These are phyloP conservation scores for Leptinotarsa lineolata DNA, from an alignment of 1,140 invertebrate genomes.

Conservation along the genomic window DNA sequence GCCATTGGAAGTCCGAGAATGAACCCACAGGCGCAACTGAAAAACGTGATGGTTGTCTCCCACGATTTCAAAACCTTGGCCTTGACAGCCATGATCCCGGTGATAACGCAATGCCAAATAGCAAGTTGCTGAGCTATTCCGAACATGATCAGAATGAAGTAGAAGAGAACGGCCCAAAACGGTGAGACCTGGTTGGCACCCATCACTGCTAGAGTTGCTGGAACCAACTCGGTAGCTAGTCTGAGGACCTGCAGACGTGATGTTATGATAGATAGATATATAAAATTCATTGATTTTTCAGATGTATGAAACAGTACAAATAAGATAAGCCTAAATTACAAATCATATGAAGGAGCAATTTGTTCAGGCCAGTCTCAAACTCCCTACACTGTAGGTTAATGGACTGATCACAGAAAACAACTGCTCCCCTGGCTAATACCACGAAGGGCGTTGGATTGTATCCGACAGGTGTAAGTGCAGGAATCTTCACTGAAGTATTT, in stretches of 20 bases:
- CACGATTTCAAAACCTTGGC: constrained; percentile 71
- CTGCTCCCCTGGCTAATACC: too few species aligned
- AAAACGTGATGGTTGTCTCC: constrained; percentile 85
- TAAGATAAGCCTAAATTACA: too few species aligned
- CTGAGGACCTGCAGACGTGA: constrained; percentile 66
- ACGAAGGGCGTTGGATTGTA: too few species aligned
- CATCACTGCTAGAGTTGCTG: constrained; percentile 76
- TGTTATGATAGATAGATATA: too few species aligned
- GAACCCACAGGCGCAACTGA: constrained; percentile 81
- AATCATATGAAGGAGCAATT: too few species aligned
- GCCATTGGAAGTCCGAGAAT: constrained; percentile 85
- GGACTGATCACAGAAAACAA: too few species aligned
- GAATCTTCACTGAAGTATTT: too few species aligned
- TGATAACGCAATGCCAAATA: constrained; percentile 75
- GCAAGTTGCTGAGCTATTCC: constrained; percentile 79
- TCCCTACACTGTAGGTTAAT: too few species aligned
- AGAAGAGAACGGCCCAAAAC: constrained; percentile 86
- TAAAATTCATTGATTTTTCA: constrained; percentile 18
- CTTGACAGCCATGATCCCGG: constrained; percentile 79
- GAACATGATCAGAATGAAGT: constrained; percentile 82
- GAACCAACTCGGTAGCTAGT: constrained; percentile 83
- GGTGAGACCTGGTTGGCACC: constrained; percentile 73
- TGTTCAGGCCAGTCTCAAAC: too few species aligned
- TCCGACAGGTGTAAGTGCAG: too few species aligned
- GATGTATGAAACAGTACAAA: too few species aligned